Conservation (phyloP, 2,888 invertebrate species). For the Yponomeuta sedellus region DNA sequence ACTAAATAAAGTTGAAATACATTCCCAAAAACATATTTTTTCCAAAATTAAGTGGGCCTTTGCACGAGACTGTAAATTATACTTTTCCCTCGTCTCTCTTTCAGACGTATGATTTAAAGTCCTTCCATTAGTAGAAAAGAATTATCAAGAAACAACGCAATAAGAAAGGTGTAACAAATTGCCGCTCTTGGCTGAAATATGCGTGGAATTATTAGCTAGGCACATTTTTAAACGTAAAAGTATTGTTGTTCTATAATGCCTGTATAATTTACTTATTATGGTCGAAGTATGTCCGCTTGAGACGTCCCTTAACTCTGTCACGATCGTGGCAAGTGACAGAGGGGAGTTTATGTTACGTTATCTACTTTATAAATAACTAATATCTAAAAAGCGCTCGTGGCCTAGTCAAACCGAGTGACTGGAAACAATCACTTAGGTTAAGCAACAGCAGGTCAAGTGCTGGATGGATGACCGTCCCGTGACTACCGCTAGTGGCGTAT, state of each 20-base stretch:
- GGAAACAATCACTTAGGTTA: no score
- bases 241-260: neutral
- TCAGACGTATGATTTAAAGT: constrained; percentile 12
- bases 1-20: neutral
- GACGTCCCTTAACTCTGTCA: no score
- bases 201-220: neutral
- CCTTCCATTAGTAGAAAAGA: constrained; percentile 5
- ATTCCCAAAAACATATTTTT: constrained; percentile 20
- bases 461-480: no score
- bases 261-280: no score
- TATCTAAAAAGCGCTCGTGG: no score
- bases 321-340: no score
- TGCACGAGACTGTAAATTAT: constrained; percentile 36
- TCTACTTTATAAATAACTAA: no score
- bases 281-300: no score
- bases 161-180: neutral
- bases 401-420: no score
- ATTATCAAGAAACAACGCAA: constrained; percentile 8
- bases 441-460: no score
- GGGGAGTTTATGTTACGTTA: no score
- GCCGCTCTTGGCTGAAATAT: neutral
- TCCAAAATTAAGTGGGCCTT: constrained; percentile 29
- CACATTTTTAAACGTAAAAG: neutral
- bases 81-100: constrained; percentile 14
- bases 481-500: no score